These are phyloP conservation scores for Temnothorax unifasciatus DNA, from an alignment of 2,888 invertebrate genomes.

Conservation along the genomic window DNA sequence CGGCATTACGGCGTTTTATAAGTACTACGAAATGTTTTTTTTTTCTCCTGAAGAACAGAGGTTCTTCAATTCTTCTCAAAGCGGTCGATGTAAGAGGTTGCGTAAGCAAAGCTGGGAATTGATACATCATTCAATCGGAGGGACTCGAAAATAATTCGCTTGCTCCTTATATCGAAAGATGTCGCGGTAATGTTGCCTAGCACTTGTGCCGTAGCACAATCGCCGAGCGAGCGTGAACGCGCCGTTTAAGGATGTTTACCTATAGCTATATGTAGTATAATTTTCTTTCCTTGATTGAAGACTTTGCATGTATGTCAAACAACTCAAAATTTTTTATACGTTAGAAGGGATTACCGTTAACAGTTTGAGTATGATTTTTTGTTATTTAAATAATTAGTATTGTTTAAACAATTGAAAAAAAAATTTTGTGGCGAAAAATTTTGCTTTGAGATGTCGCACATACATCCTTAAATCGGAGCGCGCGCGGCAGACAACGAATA, in stretches of 20 bases:
- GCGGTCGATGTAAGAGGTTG: not conserved
- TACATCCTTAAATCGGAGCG: not conserved
- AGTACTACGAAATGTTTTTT: no score
- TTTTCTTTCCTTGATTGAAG: no score
- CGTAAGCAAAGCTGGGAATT: not conserved
- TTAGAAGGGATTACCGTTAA: no score
- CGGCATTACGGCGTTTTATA: not conserved
- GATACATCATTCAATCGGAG: not conserved
- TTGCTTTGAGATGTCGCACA: no score
- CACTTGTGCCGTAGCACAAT: not conserved
- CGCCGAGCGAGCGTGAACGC: not conserved
- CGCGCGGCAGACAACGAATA: not conserved
- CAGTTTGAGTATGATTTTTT: no score
- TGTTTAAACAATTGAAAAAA: no score
- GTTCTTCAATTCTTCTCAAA: not conserved
- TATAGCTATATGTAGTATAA: no score
- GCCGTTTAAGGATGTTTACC: no score
- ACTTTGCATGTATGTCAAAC: no score
- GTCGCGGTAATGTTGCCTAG: not conserved
- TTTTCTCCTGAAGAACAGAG: not conserved
- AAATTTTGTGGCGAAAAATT: no score
- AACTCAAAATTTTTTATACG: no score
- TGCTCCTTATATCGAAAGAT: conserved; percentile 1
- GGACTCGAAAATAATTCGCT: not conserved
- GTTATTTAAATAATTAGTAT: no score